Evolutionary conservation across 1,140 invertebrate genomes (phyloP).

Genomic region (Venturia canescens): DNA sequence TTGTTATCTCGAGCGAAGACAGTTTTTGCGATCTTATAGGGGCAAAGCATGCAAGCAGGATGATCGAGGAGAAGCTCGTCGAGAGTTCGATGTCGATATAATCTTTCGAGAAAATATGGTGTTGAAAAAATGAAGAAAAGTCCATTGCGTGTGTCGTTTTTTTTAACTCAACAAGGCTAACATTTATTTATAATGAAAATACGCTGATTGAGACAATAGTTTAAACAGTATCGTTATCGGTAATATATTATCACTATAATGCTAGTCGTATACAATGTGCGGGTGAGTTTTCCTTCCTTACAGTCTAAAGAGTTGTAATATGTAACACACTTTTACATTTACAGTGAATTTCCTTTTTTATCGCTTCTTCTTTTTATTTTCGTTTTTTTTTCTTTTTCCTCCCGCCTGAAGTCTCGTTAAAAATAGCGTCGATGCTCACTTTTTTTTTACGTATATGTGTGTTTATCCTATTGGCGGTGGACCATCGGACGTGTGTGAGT

Average conservation of each 20-base stretch:
- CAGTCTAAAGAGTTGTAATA: conserved; percentile 68
- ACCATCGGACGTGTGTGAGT: background rate
- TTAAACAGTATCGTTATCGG: conserved; percentile 77
- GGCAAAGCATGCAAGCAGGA: conserved; percentile 20
- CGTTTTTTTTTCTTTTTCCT: conserved; percentile 12
- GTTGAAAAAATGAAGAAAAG: background rate
- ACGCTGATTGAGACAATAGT: conserved; percentile 78
- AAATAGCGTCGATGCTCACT: conserved; percentile 39
- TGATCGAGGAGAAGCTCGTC: conserved; percentile 32
- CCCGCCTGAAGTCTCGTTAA: conserved; percentile 48
- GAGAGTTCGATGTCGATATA: conserved; percentile 33
- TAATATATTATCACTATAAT: conserved; percentile 78
- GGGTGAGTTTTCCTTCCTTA: conserved; percentile 64
- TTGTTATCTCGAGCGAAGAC: too few species aligned
- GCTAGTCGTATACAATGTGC: conserved; percentile 78
- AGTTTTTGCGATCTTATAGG: background rate
- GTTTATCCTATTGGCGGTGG: background rate
- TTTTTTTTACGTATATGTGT: conserved; percentile 46
- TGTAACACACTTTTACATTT: conserved; percentile 74
- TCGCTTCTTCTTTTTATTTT: conserved; percentile 21
- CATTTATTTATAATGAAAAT: conserved; percentile 79
- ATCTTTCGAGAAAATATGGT: conserved; percentile 27
- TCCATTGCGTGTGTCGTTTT: conserved; percentile 62
- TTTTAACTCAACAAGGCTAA: conserved; percentile 78
- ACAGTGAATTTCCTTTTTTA: conserved; percentile 60